Evolutionary conservation across 2,797 vertebrate genomes (phyloP).

Genomic region (Bovichtus variegatus): DNA sequence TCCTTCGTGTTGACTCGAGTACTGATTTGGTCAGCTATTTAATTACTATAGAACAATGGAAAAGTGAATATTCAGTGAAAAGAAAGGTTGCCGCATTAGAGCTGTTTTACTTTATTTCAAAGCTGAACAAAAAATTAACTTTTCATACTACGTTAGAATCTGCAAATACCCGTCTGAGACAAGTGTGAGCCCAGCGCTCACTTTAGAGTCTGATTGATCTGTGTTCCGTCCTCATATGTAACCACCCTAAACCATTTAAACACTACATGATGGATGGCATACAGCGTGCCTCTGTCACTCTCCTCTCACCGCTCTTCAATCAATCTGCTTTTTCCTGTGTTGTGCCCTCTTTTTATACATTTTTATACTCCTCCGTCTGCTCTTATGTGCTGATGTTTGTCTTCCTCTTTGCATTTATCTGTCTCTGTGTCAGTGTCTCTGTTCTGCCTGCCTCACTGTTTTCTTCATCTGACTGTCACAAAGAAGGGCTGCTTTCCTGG

Average conservation of each 20-base stretch:
- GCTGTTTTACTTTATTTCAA: neutral
- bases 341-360: slow-evolving; percentile 40
- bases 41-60: neutral
- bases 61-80: neutral
- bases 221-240: slow-evolving; percentile 46
- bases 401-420: slow-evolving; percentile 57
- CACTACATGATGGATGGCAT: slow-evolving; percentile 68
- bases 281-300: slow-evolving; percentile 52
- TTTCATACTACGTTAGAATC: slow-evolving; percentile 20
- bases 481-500: slow-evolving; percentile 60
- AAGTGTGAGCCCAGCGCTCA: slow-evolving; percentile 26
- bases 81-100: neutral
- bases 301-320: slow-evolving; percentile 57
- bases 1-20: neutral
- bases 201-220: slow-evolving; percentile 56
- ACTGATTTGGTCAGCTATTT: neutral
- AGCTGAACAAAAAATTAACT: slow-evolving; percentile 33
- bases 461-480: slow-evolving; percentile 63
- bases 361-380: slow-evolving; percentile 44
- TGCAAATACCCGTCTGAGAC: neutral
- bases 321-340: slow-evolving; percentile 45
- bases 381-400: slow-evolving; percentile 45
- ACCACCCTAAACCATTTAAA: slow-evolving; percentile 69
- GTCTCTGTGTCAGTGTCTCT: slow-evolving; percentile 61
- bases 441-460: slow-evolving; percentile 60